A percentile compares a stretch with the other conserved stretches of the same genome.
These are phyloP conservation scores for Phalacrocorax brasilianus DNA, from an alignment of 2,113 vertebrate species.

Conservation along the genomic window DNA sequence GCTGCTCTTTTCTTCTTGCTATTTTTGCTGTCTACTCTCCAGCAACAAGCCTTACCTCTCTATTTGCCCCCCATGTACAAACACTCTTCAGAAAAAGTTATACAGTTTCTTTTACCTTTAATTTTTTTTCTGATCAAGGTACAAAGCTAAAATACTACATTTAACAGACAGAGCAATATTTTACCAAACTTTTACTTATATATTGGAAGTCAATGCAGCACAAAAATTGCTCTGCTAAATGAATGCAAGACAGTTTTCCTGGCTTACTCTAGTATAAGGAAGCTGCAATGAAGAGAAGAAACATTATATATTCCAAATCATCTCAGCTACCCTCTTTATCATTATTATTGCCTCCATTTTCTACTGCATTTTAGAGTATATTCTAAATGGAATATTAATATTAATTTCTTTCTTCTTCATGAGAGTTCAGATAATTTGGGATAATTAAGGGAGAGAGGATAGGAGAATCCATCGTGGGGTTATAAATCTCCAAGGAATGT, in stretches of 20 bases:
- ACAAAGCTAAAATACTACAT: neutral
- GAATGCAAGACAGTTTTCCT: neutral
- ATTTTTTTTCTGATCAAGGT: neutral
- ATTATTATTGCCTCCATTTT: constrained; percentile 67
- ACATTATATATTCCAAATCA: constrained; percentile 57
- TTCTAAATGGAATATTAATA: constrained; percentile 70
- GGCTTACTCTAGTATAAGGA: neutral
- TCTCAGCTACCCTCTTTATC: constrained; percentile 56
- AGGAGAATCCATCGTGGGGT: neutral
- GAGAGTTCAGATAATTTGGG: constrained; percentile 34
- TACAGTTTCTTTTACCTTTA: neutral
- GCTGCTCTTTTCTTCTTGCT: neutral
- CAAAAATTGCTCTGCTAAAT: constrained; percentile 8
- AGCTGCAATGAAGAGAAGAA: neutral
- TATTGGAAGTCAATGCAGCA: neutral
- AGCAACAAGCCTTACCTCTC: neutral
- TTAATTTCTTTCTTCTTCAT: constrained; percentile 45
- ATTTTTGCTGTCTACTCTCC: neutral
- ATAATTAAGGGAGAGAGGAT: constrained; percentile 24
- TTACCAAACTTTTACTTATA: neutral
- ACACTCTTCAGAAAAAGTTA: neutral
- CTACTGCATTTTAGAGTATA: constrained; percentile 50
- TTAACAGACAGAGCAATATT: neutral
- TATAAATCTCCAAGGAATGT: constrained; percentile 18
- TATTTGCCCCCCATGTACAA: neutral